Percentiles rank a stretch among this genome's conserved stretches.
Evolutionary conservation across 1,140 invertebrate genomes (phyloP).

Genomic region (Pogonomyrmex barbatus): DNA sequence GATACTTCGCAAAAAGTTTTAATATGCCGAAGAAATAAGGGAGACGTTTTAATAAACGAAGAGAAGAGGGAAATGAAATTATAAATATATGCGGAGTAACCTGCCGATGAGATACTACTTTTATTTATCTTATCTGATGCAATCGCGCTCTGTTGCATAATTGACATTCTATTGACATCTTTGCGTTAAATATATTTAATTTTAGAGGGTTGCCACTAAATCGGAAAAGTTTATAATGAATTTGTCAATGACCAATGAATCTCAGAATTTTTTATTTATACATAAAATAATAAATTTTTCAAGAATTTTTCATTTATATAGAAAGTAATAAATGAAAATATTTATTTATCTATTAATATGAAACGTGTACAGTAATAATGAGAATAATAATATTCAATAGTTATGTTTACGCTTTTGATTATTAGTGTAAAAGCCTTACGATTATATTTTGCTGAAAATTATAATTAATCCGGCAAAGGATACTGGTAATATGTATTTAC

Average conservation of each 20-base stretch:
- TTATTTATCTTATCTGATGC: slow-evolving; percentile 21
- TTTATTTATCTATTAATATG: neutral
- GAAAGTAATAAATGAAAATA: neutral
- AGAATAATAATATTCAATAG: neutral
- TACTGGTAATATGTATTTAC: neutral
- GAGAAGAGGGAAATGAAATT: slow-evolving; percentile 45
- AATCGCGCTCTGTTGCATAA: slow-evolving; percentile 31
- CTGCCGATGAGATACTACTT: neutral
- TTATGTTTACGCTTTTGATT: slow-evolving; percentile 11
- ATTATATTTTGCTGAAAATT: slow-evolving; percentile 11
- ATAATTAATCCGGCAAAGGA: slow-evolving; percentile 14
- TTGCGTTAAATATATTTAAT: neutral
- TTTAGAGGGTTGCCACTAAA: neutral
- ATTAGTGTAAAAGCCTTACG: neutral
- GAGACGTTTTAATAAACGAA: slow-evolving; percentile 28
- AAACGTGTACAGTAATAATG: neutral
- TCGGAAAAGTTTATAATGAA: neutral
- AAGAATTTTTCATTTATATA: neutral
- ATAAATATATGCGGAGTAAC: neutral
- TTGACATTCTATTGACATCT: neutral
- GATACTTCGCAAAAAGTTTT: slow-evolving; percentile 43
- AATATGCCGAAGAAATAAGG: slow-evolving; percentile 32
- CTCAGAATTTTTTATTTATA: neutral
- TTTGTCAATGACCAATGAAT: neutral
- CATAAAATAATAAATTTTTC: neutral